phyloP scores from a whole-genome alignment of 2,888 invertebrate species.

The Psococerastis gibbosa region DNA sequence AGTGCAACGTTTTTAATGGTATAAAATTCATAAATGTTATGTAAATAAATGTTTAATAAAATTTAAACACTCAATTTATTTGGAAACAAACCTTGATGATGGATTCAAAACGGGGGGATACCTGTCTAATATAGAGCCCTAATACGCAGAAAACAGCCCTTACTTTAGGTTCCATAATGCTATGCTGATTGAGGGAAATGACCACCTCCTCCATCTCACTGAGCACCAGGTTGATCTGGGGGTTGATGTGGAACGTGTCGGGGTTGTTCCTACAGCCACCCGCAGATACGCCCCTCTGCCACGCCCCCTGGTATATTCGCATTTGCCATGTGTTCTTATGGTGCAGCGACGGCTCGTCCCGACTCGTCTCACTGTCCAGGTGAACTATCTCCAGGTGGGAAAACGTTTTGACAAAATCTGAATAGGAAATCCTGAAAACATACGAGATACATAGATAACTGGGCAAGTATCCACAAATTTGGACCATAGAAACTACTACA shows the following conservation, averaged over 20 bases:
- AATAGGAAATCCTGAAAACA: constrained; percentile 50
- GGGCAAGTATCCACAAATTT: no score
- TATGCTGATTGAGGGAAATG: constrained; percentile 73
- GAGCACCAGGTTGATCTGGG: constrained; percentile 62
- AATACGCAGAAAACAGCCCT: no score
- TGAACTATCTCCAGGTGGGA: constrained; percentile 69
- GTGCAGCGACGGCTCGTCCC: constrained; percentile 62
- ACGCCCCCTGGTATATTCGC: constrained; percentile 67
- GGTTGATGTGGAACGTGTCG: constrained; percentile 84
- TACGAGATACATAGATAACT: no score
- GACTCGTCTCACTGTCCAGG: constrained; percentile 67
- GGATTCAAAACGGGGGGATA: not conserved
- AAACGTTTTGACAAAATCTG: constrained; percentile 65
- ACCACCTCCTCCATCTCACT: constrained; percentile 67
- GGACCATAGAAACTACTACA: no score
- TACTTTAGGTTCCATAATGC: constrained; percentile 81
- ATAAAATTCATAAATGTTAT: not conserved
- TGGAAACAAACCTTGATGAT: no score
- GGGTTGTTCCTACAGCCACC: constrained; percentile 80
- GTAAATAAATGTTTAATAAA: constrained; percentile 1
- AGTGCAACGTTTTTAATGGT: no score
- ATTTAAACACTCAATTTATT: constrained; percentile 1
- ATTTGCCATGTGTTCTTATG: constrained; percentile 72
- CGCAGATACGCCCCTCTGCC: constrained; percentile 73
- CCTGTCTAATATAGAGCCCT: no score